Conservation (phyloP, 2,888 invertebrate species). For the Campoletis raptor region DNA sequence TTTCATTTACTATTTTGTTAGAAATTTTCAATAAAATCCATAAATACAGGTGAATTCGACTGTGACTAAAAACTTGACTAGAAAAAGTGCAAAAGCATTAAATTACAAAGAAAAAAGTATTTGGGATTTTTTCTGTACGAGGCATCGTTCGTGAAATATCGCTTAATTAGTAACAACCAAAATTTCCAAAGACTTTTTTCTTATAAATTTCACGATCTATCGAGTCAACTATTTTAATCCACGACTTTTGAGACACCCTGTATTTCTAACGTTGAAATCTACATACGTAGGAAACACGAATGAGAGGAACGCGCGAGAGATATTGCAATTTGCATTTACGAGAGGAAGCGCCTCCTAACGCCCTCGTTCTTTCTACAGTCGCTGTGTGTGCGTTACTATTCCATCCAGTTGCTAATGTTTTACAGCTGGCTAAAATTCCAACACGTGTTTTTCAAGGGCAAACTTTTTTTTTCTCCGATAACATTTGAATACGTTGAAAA, state of each 20-base stretch:
- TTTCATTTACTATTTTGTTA: conserved; percentile 22
- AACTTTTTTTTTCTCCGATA: conserved; percentile 9
- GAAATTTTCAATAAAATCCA: not conserved
- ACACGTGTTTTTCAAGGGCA: conserved; percentile 42
- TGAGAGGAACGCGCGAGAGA: conserved; percentile 43
- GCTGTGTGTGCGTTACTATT: conserved; percentile 33
- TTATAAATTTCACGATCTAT: not conserved
- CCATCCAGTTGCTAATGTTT: conserved; percentile 52
- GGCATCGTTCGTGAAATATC: not conserved
- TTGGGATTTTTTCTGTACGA: not conserved
- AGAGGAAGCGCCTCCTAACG: conserved; percentile 61
- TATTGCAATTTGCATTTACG: conserved; percentile 63
- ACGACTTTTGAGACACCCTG: not conserved
- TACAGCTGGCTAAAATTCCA: conserved; percentile 48
- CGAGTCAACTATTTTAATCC: not conserved
- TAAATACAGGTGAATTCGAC: not conserved
- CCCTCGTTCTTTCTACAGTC: conserved; percentile 58
- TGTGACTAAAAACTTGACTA: not conserved
- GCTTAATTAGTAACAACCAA: not conserved
- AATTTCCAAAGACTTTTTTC: not conserved
- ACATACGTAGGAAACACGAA: conserved; percentile 23
- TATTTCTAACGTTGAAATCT: not conserved
- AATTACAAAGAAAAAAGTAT: not conserved
- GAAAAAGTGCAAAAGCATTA: not conserved
- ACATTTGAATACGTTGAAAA: not conserved